A percentile compares a stretch with the other conserved stretches of the same genome.
phyloP scores from a whole-genome alignment of 2,888 invertebrate species.

The Azorinus chamasolen region DNA sequence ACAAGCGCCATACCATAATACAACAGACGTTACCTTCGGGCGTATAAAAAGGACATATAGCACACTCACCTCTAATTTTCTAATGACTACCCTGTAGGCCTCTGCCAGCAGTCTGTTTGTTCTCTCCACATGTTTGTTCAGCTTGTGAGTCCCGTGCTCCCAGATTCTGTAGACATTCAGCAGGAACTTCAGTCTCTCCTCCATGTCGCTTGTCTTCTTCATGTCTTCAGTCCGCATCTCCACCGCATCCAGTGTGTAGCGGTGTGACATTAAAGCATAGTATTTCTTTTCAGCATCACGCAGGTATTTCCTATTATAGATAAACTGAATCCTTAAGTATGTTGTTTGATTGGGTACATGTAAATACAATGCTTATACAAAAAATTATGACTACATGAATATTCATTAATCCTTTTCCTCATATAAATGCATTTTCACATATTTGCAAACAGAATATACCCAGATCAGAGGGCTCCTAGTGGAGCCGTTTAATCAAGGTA shows the following conservation, averaged over 20 bases:
- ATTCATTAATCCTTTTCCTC: no score
- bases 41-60: no score
- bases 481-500: no score
- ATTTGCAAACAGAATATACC: no score
- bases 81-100: constrained; percentile 76
- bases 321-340: no score
- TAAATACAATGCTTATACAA: no score
- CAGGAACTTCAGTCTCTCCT: constrained; percentile 85
- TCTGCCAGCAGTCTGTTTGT: constrained; percentile 79
- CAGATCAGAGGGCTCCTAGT: no score
- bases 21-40: no score
- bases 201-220: constrained; percentile 87
- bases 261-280: constrained; percentile 92
- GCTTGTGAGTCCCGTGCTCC: constrained; percentile 85
- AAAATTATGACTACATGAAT: no score
- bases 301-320: constrained; percentile 90
- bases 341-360: no score
- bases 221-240: constrained; percentile 81
- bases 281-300: constrained; percentile 94
- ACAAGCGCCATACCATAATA: no score
- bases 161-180: constrained; percentile 87
- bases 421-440: no score
- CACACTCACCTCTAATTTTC: constrained; percentile 72
- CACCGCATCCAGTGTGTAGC: constrained; percentile 86
- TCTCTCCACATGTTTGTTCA: constrained; percentile 65